Conservation (phyloP, 2,113 vertebrate species). For the Heptranchias perlo region DNA sequence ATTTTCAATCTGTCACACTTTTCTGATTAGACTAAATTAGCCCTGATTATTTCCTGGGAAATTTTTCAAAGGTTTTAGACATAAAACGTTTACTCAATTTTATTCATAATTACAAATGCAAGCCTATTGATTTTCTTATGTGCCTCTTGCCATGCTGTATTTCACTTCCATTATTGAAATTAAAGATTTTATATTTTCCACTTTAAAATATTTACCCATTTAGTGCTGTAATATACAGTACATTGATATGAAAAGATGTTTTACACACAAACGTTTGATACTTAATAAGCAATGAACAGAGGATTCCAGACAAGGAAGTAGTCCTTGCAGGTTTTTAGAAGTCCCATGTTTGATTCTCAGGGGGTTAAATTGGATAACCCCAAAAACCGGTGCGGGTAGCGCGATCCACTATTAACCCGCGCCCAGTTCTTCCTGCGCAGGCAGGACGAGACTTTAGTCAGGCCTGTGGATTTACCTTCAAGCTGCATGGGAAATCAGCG, state of each 20-base stretch:
- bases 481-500: too few relatives aligned
- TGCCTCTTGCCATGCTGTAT: background rate
- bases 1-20: background rate
- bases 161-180: background rate
- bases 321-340: too few relatives aligned
- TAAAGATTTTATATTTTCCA: conserved; percentile 1
- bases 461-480: too few relatives aligned
- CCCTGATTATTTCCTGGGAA: background rate
- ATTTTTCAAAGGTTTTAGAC: background rate
- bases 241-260: background rate
- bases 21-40: background rate
- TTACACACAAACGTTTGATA: background rate
- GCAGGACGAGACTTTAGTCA: too few relatives aligned
- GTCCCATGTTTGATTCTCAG: too few relatives aligned
- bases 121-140: conserved; percentile 11
- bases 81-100: background rate
- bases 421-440: too few relatives aligned
- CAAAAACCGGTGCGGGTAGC: too few relatives aligned
- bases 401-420: too few relatives aligned
- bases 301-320: too few relatives aligned
- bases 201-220: conserved; percentile 20
- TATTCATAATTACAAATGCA: background rate
- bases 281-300: background rate
- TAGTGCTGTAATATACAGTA: background rate
- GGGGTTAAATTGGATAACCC: too few relatives aligned